phyloP scores from a whole-genome alignment of 2,113 vertebrate genomes.

The Tragulus kanchil region DNA sequence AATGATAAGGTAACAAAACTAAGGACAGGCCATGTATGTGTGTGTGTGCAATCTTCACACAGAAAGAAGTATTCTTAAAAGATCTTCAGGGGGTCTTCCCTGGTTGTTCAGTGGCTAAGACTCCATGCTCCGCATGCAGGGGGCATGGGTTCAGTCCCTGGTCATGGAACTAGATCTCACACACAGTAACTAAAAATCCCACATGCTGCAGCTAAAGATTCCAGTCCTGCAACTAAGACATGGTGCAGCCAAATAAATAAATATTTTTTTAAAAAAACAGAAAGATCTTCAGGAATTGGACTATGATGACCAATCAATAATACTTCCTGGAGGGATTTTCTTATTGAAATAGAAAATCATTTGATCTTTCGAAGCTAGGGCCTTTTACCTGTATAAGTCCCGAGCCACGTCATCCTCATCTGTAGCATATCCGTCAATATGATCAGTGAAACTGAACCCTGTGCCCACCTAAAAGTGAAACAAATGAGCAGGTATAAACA shows the following conservation, averaged over 20 bases:
- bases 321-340: not conserved
- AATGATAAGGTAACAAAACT: not conserved
- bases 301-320: not conserved
- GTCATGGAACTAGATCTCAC: too few relatives aligned
- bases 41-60: accelerated
- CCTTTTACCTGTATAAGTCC: constrained; percentile 89
- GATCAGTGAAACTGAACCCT: constrained; percentile 91
- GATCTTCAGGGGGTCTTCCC: not conserved
- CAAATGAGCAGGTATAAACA: not conserved
- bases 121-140: too few relatives aligned
- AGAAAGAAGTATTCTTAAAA: not conserved
- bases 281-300: not conserved
- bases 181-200: too few relatives aligned
- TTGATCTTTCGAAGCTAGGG: not conserved
- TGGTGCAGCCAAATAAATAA: too few relatives aligned
- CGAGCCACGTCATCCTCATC: constrained; percentile 90
- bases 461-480: constrained; percentile 88
- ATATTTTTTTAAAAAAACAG: too few relatives aligned
- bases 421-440: constrained; percentile 85
- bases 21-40: not conserved
- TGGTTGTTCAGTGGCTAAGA: too few relatives aligned
- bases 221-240: too few relatives aligned
- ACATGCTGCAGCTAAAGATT: too few relatives aligned
- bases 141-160: too few relatives aligned
- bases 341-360: not conserved